Evolutionary conservation across 2,888 invertebrate genomes (phyloP), one percentile per base, ranked within the genome.

Genomic region (Alloscopus bannaensis): DNA sequence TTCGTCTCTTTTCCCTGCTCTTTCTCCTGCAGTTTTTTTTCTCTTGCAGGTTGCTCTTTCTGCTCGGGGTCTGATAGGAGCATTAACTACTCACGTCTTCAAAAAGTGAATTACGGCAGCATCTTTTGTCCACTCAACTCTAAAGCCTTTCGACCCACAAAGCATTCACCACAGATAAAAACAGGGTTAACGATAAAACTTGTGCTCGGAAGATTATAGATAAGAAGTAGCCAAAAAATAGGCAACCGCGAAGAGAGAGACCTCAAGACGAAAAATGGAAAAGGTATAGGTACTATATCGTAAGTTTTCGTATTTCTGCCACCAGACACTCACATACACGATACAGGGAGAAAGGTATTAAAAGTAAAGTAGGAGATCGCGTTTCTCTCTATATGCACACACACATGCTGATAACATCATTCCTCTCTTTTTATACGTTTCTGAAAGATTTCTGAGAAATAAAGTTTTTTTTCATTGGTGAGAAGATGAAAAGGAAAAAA

Each of bases 41-140:
- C 24, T 65, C 3, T 24, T 31, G 4, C n/a, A n/a, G 16, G 57
- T 28, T 52, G 31, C 68, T 47, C 31, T 65, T 59, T 76, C 76
- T 78, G 77, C 47, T 57, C 22, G 50, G 26, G 77, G 69, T 70
- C 69, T 77, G 77, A 77, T 77, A 77, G 45, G 69, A 77, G 77
- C 57, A 78, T 78, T 78, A 70, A 78, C 77, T 65, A 78, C 70
- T 78, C 77, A 70, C 77, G 77, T 64, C 77, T 78, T 70, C 70
- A 70, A 78, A 36, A 77, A 78, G 77, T 78, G 70, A 78, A 78
- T 78, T 78, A 78, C 77, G 77, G 71, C 77, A 78, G 70, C 70
- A 77, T 77, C 77, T 77, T 78, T 78, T 70, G 70, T 78, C 65
- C 77, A 78, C 70, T 78, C 77, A 52, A 77, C 70, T 64, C 62